These are phyloP conservation scores for Heliconius congener DNA, from an alignment of 1,140 invertebrate genomes.

Conservation along the genomic window DNA sequence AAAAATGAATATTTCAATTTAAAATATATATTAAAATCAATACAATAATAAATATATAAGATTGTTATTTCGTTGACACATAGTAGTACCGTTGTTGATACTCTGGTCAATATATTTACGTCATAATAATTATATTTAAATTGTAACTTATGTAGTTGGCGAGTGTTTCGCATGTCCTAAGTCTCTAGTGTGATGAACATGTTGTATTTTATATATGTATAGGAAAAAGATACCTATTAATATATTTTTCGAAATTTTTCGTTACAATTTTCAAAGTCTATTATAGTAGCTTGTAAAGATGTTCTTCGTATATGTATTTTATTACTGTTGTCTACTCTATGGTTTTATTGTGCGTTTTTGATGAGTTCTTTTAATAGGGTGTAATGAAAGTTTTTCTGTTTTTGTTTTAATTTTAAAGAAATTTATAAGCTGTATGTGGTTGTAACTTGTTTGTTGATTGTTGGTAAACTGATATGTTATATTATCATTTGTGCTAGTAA, in stretches of 20 bases:
- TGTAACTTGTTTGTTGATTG: not conserved
- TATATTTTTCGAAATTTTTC: conserved; percentile 71
- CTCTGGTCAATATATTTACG: conserved; percentile 33
- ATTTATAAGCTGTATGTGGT: not conserved
- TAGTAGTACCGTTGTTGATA: conserved; percentile 4
- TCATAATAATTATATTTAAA: conserved; percentile 52
- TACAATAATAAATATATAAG: not conserved
- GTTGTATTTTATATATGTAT: conserved; percentile 60
- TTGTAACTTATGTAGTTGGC: conserved; percentile 41
- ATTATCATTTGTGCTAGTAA: not conserved
- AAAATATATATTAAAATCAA: too few species aligned
- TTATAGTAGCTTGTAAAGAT: conserved; percentile 36
- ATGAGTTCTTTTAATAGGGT: not conserved
- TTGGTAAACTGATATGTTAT: not conserved
- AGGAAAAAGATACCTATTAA: conserved; percentile 48
- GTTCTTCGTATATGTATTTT: conserved; percentile 15
- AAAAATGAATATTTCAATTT: too few species aligned
- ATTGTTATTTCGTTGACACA: not conserved
- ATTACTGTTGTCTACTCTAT: not conserved
- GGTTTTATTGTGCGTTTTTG: conserved; percentile 17
- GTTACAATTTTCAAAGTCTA: conserved; percentile 39
- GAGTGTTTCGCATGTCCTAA: conserved; percentile 51
- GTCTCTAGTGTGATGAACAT: conserved; percentile 56
- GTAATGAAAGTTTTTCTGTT: not conserved
- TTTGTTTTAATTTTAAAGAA: not conserved